A percentile compares a stretch with the other conserved stretches of the same genome.
Evolutionary conservation across 2,888 invertebrate genomes (phyloP).

Genomic region (Frankliniella fusca): DNA sequence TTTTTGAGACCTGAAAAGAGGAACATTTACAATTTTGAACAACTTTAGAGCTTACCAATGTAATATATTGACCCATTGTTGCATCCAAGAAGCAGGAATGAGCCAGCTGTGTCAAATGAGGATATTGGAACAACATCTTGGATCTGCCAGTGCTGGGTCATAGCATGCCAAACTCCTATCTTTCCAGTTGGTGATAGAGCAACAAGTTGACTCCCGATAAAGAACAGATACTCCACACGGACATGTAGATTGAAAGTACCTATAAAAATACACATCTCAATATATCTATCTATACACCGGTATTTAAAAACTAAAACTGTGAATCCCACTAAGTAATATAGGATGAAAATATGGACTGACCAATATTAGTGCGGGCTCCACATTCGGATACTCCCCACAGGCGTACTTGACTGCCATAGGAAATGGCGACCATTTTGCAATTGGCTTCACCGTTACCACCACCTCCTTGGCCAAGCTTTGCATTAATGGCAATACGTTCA

Average conservation of each 20-base stretch:
- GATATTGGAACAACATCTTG: conserved; percentile 94
- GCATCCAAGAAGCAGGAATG: conserved; percentile 89
- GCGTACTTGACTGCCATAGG: conserved; percentile 69
- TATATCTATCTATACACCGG: conserved; percentile 55
- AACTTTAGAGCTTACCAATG: conserved; percentile 62
- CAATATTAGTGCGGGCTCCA: conserved; percentile 68
- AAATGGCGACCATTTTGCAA: conserved; percentile 78
- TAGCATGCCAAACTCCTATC: conserved; percentile 99
- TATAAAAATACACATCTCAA: conserved; percentile 44
- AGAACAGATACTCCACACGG: conserved; percentile 91
- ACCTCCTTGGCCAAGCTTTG: conserved; percentile 54
- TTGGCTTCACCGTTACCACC: conserved; percentile 53
- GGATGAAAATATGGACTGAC: conserved; percentile 44
- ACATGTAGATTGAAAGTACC: conserved; percentile 89
- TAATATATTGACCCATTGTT: conserved; percentile 96
- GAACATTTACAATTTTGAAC: background rate
- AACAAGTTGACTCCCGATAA: conserved; percentile 96
- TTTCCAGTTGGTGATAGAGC: conserved; percentile 88
- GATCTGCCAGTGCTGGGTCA: conserved; percentile 98
- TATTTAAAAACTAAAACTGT: conserved; percentile 27
- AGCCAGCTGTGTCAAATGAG: conserved; percentile 95
- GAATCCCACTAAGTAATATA: conserved; percentile 2
- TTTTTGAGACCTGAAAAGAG: background rate
- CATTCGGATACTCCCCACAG: conserved; percentile 78
- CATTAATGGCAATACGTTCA: conserved; percentile 79